phyloP scores from a whole-genome alignment of 1,140 invertebrate species.

The Philotrypesis tridentata region DNA sequence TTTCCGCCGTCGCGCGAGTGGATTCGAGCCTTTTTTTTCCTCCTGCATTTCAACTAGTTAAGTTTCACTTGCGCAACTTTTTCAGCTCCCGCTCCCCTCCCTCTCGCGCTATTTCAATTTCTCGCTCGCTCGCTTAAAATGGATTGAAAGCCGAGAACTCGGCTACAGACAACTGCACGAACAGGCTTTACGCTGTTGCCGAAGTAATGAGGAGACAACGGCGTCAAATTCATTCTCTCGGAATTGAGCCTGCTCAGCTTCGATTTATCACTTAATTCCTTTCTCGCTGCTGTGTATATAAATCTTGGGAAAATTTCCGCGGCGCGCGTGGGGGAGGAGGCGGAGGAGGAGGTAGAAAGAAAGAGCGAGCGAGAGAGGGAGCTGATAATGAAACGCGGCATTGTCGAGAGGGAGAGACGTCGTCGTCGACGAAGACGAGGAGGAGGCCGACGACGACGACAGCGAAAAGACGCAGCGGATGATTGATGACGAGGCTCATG shows the following conservation, averaged over 20 bases:
- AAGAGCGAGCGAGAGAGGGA: background rate
- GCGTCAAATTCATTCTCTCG: background rate
- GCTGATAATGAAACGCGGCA: constrained; percentile 34
- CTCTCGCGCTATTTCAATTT: background rate
- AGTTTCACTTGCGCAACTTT: background rate
- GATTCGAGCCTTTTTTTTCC: background rate
- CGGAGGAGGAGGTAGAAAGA: background rate
- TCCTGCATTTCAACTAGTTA: background rate
- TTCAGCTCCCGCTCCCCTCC: background rate
- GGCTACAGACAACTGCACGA: background rate
- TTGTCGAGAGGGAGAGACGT: constrained; percentile 6
- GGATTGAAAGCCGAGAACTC: background rate
- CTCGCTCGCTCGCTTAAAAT: background rate
- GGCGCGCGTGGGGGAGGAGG: background rate
- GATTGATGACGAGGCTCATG: constrained; percentile 21
- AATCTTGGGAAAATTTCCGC: too few species aligned
- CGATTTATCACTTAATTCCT: background rate
- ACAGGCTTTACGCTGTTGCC: too few species aligned
- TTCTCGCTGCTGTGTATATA: background rate
- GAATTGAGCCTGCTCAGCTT: too few species aligned
- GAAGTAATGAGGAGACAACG: too few species aligned
- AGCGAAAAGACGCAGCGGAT: constrained; percentile 1
- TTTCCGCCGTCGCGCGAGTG: too few species aligned
- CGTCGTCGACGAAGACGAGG: too few species aligned
- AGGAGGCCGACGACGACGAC: constrained; percentile 4